Conservation (phyloP, 1,140 invertebrate species). For the Drosophila oshimai region DNA sequence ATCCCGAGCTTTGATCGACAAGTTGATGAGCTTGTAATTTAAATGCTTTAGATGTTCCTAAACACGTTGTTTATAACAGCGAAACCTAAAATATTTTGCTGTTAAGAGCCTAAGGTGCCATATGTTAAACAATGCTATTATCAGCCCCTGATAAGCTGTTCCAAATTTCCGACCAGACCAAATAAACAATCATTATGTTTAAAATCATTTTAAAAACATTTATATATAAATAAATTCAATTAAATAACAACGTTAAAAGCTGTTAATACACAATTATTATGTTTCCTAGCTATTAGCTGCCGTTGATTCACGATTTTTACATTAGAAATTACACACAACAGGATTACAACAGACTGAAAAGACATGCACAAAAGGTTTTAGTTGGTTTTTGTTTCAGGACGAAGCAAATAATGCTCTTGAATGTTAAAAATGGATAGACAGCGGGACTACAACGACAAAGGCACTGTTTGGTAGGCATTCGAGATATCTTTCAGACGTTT, state of each 20-base stretch:
- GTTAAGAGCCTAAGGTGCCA: not conserved
- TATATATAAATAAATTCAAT: constrained; percentile 72
- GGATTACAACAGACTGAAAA: constrained; percentile 18
- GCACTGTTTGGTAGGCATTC: constrained; percentile 54
- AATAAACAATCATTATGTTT: not conserved
- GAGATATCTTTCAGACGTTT: not conserved
- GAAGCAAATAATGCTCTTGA: too few species aligned
- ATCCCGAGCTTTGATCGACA: constrained; percentile 7
- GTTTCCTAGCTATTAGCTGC: constrained; percentile 34
- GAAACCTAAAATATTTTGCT: not conserved
- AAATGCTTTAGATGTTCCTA: not conserved
- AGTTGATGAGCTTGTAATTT: constrained; percentile 8
- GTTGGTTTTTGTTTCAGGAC: constrained; percentile 15
- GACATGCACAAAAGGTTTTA: constrained; percentile 37
- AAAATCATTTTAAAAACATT: constrained; percentile 57
- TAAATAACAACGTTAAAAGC: constrained; percentile 68
- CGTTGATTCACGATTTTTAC: constrained; percentile 18
- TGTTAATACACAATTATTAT: constrained; percentile 48
- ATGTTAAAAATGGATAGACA: constrained; percentile 37
- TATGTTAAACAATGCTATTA: not conserved
- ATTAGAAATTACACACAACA: constrained; percentile 55
- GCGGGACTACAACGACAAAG: constrained; percentile 32
- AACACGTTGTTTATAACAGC: too few species aligned
- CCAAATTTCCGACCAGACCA: not conserved
- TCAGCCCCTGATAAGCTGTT: not conserved